Evolutionary conservation across 2,797 vertebrate species (phyloP).

Genomic region (Arctocebus calabarensis): DNA sequence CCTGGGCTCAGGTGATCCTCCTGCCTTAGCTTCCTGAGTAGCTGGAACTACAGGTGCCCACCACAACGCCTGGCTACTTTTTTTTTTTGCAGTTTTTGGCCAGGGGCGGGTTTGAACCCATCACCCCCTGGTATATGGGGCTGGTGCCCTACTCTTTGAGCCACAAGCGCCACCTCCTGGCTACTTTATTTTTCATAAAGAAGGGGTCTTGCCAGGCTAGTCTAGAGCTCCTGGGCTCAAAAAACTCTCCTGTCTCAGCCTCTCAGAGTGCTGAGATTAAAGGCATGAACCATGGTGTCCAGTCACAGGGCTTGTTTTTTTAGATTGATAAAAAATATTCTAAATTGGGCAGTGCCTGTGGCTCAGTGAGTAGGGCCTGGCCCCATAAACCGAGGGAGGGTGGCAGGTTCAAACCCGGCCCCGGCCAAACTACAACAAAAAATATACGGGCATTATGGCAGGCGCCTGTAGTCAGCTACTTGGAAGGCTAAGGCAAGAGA

Average conservation of each 20-base stretch:
- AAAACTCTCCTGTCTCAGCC: background rate
- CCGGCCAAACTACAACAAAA: too few species aligned
- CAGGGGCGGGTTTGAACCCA: too few species aligned
- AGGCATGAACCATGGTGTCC: background rate
- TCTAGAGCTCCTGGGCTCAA: background rate
- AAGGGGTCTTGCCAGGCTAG: background rate
- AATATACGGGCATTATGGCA: too few species aligned
- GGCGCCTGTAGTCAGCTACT: too few species aligned
- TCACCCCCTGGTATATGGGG: too few species aligned
- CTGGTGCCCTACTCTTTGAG: too few species aligned
- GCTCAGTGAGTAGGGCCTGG: too few species aligned
- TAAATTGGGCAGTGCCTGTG: background rate
- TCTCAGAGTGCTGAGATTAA: background rate
- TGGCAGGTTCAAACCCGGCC: too few species aligned
- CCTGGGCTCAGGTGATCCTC: background rate
- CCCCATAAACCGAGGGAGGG: too few species aligned
- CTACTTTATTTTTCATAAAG: background rate
- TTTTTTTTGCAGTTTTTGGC: too few species aligned
- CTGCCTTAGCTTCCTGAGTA: background rate
- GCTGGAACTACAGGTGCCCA: background rate
- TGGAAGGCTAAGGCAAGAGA: too few species aligned
- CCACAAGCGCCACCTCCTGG: too few species aligned
- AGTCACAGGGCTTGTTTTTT: background rate
- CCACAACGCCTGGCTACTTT: background rate
- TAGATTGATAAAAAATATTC: background rate